A percentile compares a stretch with the other conserved stretches of the same genome.
These are phyloP conservation scores for Lepidurus arcticus DNA, from an alignment of 1,140 invertebrate species.

Conservation along the genomic window DNA sequence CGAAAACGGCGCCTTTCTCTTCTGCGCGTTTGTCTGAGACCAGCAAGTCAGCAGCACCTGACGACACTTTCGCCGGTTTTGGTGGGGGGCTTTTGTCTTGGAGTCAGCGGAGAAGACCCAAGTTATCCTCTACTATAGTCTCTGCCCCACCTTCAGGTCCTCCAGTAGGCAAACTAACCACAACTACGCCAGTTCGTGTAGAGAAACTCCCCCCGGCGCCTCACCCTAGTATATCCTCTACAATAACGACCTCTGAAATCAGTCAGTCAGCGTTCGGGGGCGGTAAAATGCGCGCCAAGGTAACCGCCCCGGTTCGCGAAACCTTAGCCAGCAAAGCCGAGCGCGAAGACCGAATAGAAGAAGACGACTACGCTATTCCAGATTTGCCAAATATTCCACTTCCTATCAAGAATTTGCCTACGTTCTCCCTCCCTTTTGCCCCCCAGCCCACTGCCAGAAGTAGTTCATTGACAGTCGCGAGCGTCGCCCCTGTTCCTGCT, in stretches of 20 bases:
- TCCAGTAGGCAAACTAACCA: slow-evolving; percentile 28
- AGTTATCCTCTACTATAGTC: not conserved
- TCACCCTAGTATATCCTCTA: not conserved
- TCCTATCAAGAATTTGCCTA: slow-evolving; percentile 27
- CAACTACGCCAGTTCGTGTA: slow-evolving; percentile 23
- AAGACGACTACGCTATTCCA: not conserved
- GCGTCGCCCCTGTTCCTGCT: not conserved
- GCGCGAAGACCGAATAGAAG: not conserved
- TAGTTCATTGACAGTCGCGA: not conserved
- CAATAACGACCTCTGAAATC: not conserved
- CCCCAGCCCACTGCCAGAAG: not conserved
- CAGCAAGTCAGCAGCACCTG: not conserved
- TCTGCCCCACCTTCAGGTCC: not conserved
- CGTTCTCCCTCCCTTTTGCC: slow-evolving; percentile 24
- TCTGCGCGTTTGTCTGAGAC: not conserved
- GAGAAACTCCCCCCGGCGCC: not conserved
- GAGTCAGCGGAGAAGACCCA: slow-evolving; percentile 16
- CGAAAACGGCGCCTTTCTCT: slow-evolving; percentile 33
- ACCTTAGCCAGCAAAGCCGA: not conserved
- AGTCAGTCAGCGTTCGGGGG: slow-evolving; percentile 10
- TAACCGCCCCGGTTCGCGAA: slow-evolving; percentile 24
- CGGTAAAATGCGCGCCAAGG: slow-evolving; percentile 27
- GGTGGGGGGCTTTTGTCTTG: not conserved
- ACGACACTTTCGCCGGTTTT: slow-evolving; percentile 28
- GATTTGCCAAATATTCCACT: slow-evolving; percentile 26